Base-by-base conservation (phyloP, 2,888 invertebrate genomes). In the Agonopterix subpropinquella region DNA sequence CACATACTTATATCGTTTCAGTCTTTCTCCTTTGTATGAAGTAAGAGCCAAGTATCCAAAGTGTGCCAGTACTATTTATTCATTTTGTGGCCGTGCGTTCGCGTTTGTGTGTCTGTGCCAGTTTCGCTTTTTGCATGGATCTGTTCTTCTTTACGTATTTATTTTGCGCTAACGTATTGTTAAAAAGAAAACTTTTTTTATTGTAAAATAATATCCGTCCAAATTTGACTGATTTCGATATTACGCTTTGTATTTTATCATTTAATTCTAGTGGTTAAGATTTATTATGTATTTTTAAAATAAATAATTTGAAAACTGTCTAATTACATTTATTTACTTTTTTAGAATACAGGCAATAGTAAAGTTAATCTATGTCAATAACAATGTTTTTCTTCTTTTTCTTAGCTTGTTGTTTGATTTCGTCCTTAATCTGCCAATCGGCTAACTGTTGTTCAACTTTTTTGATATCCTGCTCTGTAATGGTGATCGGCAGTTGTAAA, bases 401-500 rank as follows among this genome's bases (percentile, higher is more conserved):
- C 63, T 65, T 79, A 0, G 80, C 77, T 45, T 85, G 65, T 49
- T 81, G 75, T 61, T 86, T 87, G 1, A 81, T 64, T 10, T 82
- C 67, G 56, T 87, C 82, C 42, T 71, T 84, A 0, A 71, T 55
- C 11, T 68, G 76, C 88, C 88, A 88, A 46, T 91, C 82, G 15
- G 90, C 78, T 10, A 92, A 74, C 63, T 92, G 88, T 46, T 89
- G 71, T 50, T 90, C 90, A 0, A 92, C 89, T 45, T 79, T 79
- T 47, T 90, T 90, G 36, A 96, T 93, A 53, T 95, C 92, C 56
- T 92, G 90, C 51, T 92, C 89, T 0, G 89, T 91, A 0, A 95
- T 90, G 0, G 94, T 93, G 0, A 93, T 84, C 1, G 89, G 80
- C 1, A 93, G 70, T 47, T 92, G 90, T 51, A 92, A 91, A 9